Conservation (phyloP, 2,797 vertebrate species). For the Eupleurogrammus muticus region DNA sequence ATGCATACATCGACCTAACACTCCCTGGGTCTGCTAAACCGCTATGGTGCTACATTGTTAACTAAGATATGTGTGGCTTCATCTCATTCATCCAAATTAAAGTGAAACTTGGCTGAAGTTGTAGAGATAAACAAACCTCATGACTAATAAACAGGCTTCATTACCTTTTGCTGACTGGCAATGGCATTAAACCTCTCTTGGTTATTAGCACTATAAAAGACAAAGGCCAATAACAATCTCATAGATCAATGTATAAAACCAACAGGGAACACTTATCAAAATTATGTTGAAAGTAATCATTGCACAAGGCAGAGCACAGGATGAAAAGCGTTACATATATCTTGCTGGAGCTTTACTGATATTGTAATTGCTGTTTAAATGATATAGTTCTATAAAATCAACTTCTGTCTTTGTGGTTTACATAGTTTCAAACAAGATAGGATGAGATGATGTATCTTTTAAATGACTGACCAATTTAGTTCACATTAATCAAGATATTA, state of each 20-base stretch:
- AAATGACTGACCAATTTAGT: no score
- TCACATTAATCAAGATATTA: no score
- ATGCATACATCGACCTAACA: not conserved
- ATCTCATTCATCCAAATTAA: not conserved
- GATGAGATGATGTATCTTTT: no score
- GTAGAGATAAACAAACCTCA: not conserved
- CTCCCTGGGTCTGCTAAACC: not conserved
- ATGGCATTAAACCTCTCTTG: not conserved
- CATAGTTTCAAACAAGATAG: no score
- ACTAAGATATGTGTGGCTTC: not conserved
- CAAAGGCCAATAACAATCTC: not conserved
- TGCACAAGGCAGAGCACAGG: no score
- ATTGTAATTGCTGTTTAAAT: no score
- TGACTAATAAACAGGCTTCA: not conserved
- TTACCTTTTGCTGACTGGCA: not conserved
- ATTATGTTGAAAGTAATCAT: not conserved
- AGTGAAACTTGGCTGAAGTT: not conserved
- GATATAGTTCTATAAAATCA: no score
- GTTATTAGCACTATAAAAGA: not conserved
- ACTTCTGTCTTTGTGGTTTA: no score
- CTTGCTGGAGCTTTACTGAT: no score
- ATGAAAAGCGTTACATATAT: no score
- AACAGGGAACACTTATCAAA: not conserved
- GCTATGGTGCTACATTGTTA: not conserved
- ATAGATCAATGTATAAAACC: not conserved